Base-by-base conservation (phyloP, 2,797 vertebrate genomes). In the Takifugu ocellatus region DNA sequence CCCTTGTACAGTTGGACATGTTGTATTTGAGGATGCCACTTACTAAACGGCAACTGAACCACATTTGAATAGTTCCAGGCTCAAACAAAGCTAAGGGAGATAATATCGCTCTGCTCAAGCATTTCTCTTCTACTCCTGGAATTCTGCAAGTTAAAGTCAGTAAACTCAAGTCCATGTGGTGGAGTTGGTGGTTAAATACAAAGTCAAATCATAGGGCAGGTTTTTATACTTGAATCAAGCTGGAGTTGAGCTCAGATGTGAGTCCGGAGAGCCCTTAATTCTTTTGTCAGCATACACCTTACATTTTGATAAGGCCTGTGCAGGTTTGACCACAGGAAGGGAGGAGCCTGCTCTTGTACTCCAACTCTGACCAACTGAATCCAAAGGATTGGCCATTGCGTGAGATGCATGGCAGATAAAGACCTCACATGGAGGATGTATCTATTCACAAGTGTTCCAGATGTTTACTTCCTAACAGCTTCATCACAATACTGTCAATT, bases 211-310 rank as follows among this genome's bases (percentile, higher is more conserved):
- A 10, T 70, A 31, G 52, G 33, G 43, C 4, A 14, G 49, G 31
- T 3, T 43, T 47, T 29, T 49, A 25, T 36, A 61, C 27, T 48
- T 7, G 56, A 64, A 47, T 25, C 54, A 7, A 0, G 39, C 26
- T 43, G 12, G 42, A 43, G 12, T 59, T 68, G 52, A 66, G 63
- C 71, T 76, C 27, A 29, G 64, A 47, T 77, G 72, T 72, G 70
- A 69, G 26, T 66, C 65, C 59, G 61, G n/a, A 72, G 77, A 77
- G 68, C 67, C 54, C 26, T 72, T 78, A 69, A 75, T 74, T 48
- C 74, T 62, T 75, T 47, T 63, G 72, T 78, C 70, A 76, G 60
- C 65, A 54, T 56, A 55, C 36, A 68, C 24, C 43, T 17, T 16
- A 17, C 15, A 8, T 16, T 56, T 60, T 43, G 6, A 39, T n/a